Conservation (phyloP, 1,140 invertebrate genomes). For the Leucophenga varia region DNA sequence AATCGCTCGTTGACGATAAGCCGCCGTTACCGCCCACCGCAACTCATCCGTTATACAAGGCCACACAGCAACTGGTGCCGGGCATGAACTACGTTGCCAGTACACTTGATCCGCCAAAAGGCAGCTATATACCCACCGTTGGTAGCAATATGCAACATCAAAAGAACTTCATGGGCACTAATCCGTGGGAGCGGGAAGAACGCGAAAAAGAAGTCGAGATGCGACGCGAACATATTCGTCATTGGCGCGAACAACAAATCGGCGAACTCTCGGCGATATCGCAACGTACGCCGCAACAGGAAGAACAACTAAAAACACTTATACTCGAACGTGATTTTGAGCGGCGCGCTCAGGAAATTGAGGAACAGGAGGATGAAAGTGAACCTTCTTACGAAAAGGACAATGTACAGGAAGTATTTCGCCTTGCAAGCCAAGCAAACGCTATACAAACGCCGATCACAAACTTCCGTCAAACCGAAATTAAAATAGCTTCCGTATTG, state of each 20-base stretch:
- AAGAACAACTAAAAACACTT: constrained; percentile 81
- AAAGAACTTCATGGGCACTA: constrained; percentile 56
- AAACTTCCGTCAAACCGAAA: constrained; percentile 48
- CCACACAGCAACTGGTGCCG: constrained; percentile 60
- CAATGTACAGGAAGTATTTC: constrained; percentile 50
- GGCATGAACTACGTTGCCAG: constrained; percentile 59
- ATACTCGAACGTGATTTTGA: constrained; percentile 87
- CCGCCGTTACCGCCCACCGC: constrained; percentile 72
- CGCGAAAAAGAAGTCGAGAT: constrained; percentile 69
- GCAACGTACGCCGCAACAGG: constrained; percentile 75
- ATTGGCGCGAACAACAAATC: constrained; percentile 83
- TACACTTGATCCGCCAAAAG: constrained; percentile 73
- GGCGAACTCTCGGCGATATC: constrained; percentile 69
- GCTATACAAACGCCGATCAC: constrained; percentile 49
- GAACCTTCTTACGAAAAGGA: constrained; percentile 60
- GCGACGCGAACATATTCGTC: constrained; percentile 52
- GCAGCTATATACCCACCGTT: constrained; percentile 67
- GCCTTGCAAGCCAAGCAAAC: constrained; percentile 36
- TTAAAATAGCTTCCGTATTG: constrained; percentile 42
- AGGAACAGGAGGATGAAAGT: constrained; percentile 77
- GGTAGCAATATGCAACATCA: constrained; percentile 30
- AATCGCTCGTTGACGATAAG: constrained; percentile 56
- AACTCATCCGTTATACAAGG: constrained; percentile 72
- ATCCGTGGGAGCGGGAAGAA: constrained; percentile 88
- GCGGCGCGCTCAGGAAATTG: constrained; percentile 75